A percentile compares a stretch with the other conserved stretches of the same genome.
These are phyloP conservation scores for Gymnoscopelus braueri DNA, from an alignment of 2,797 vertebrate species.

Conservation along the genomic window DNA sequence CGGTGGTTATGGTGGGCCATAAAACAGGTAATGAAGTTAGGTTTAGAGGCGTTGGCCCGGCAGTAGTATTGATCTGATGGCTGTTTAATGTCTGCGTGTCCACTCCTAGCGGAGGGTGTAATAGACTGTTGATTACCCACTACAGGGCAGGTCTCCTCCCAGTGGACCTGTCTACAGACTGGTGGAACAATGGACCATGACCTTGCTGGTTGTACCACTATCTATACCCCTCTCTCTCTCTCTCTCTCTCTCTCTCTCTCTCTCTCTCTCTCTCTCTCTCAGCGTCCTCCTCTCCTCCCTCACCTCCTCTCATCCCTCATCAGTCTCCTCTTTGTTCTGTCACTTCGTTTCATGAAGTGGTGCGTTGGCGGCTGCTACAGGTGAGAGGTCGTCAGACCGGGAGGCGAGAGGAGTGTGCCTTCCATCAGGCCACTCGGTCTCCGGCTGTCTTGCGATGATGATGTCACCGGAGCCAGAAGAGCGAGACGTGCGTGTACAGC, in stretches of 20 bases:
- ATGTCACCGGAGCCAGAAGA: conserved; percentile 77
- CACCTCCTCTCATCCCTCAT: conserved; percentile 18
- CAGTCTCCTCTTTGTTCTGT: conserved; percentile 63
- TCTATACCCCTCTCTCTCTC: conserved; percentile 27
- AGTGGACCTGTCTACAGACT: conserved; percentile 48
- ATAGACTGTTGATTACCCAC: conserved; percentile 69
- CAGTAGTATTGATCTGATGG: conserved; percentile 74
- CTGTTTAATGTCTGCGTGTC: conserved; percentile 69
- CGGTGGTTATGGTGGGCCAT: conserved; percentile 64
- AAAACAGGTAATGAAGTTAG: conserved; percentile 66
- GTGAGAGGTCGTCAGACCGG: conserved; percentile 55
- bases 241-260: conserved; percentile 4
- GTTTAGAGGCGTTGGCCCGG: conserved; percentile 59
- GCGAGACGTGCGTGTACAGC: too few species aligned
- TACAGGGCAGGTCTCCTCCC: conserved; percentile 61
- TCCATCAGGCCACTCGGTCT: conserved; percentile 66
- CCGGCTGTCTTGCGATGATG: conserved; percentile 72
- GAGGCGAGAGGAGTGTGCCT: conserved; percentile 73
- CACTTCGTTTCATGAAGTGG: conserved; percentile 59
- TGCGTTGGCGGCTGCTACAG: conserved; percentile 49
- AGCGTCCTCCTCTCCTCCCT: background rate
- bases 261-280: background rate
- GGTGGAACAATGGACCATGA: conserved; percentile 62
- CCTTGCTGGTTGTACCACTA: conserved; percentile 48
- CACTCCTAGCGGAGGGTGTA: conserved; percentile 61